These are phyloP conservation scores for Microctenopoma steveboyesi DNA, from an alignment of 2,797 vertebrate species.

Conservation along the genomic window DNA sequence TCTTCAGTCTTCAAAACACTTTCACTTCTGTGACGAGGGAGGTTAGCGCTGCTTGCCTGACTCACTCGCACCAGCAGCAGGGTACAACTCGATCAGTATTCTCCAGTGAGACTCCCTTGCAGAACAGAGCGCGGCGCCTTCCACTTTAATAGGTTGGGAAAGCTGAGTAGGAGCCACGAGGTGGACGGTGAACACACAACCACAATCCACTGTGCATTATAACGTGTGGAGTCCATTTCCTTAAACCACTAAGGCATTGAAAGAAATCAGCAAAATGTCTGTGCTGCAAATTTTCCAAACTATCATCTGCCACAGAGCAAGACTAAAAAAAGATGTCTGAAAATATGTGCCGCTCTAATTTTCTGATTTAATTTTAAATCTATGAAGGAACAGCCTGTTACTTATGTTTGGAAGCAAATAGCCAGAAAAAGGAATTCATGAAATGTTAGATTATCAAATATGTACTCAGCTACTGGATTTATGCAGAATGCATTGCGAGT, in stretches of 20 bases:
- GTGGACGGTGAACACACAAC: constrained; percentile 13
- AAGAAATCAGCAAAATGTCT: constrained; percentile 5
- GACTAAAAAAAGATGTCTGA: constrained; percentile 14
- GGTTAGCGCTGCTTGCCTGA: constrained; percentile 17
- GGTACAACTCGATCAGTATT: constrained; percentile 47
- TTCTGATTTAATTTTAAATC: constrained; percentile 27
- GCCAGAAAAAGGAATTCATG: constrained; percentile 47
- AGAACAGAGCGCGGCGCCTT: constrained; percentile 27
- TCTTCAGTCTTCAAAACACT: background rate
- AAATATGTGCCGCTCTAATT: constrained; percentile 28
- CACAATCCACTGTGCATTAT: background rate
- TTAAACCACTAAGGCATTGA: constrained; percentile 2
- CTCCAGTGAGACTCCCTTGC: constrained; percentile 37
- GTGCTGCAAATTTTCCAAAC: background rate
- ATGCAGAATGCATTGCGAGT: constrained; percentile 63
- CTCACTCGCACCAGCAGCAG: constrained; percentile 30
- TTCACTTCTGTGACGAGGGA: constrained; percentile 18
- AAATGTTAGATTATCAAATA: constrained; percentile 60
- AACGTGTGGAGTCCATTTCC: constrained; percentile 3
- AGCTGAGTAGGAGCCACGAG: constrained; percentile 4
- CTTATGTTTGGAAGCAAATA: constrained; percentile 40
- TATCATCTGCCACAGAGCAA: background rate
- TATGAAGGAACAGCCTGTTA: constrained; percentile 37
- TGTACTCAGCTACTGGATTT: constrained; percentile 61
- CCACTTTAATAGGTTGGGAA: constrained; percentile 24